Percentiles rank a stretch among this genome's conserved stretches.
These are phyloP conservation scores for Acanthochromis polyacanthus DNA, from an alignment of 2,113 vertebrate genomes.

Conservation along the genomic window DNA sequence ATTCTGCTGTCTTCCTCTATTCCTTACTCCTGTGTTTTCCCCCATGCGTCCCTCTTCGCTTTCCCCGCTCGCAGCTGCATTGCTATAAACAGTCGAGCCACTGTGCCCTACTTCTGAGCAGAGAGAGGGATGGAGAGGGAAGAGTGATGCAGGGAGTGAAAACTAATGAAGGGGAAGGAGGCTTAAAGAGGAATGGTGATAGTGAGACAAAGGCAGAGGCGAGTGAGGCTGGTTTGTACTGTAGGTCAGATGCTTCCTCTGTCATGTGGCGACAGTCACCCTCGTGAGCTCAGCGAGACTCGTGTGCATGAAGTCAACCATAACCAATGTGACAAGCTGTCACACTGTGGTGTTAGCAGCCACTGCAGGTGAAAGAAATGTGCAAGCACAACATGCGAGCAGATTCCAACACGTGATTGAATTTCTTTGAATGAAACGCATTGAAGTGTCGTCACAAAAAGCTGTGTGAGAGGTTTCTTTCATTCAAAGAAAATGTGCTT, in stretches of 20 bases:
- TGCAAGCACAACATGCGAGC: not conserved
- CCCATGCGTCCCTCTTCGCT: constrained; percentile 17
- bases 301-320: constrained; percentile 20
- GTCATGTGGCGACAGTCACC: constrained; percentile 57
- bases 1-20: constrained; percentile 1
- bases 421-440: not conserved
- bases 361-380: constrained; percentile 43
- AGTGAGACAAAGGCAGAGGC: constrained; percentile 43
- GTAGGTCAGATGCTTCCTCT: constrained; percentile 65
- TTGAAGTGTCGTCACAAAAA: not conserved
- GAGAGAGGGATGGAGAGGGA: constrained; percentile 41
- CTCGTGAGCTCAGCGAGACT: constrained; percentile 53
- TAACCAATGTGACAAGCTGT: constrained; percentile 50
- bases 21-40: constrained; percentile 30
- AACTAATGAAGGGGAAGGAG: constrained; percentile 56
- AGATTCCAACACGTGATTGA: not conserved
- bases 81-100: constrained; percentile 77
- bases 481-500: not conserved
- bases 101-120: constrained; percentile 80
- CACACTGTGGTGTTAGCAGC: constrained; percentile 26
- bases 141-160: constrained; percentile 50
- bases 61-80: constrained; percentile 73
- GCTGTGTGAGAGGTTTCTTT: not conserved
- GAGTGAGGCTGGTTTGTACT: not conserved
- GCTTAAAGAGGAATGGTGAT: constrained; percentile 46